Percentiles rank a stretch among this genome's conserved stretches.
Evolutionary conservation across 2,113 vertebrate species (phyloP).

Genomic region (Rhinolophus ferrumequinum): DNA sequence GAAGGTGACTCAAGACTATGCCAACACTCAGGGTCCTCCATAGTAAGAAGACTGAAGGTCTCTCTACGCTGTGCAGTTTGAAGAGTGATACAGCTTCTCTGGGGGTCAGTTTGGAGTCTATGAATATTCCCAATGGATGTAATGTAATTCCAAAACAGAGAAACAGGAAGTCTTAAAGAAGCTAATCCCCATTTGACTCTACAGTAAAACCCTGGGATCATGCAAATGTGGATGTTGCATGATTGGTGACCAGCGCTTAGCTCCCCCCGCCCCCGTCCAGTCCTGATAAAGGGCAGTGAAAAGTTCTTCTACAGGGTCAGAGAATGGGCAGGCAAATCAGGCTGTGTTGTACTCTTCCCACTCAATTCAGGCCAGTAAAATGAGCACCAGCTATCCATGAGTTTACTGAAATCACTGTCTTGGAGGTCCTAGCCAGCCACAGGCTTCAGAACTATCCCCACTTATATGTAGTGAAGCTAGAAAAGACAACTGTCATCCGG

Average conservation of each 20-base stretch:
- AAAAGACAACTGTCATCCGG: neutral
- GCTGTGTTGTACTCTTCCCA: neutral
- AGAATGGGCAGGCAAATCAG: neutral
- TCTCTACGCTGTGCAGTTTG: neutral
- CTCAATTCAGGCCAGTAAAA: neutral
- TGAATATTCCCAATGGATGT: neutral
- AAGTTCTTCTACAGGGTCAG: neutral
- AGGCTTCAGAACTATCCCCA: neutral
- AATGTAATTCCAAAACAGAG: neutral
- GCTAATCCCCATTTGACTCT: neutral
- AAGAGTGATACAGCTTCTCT: neutral
- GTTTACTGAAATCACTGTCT: neutral
- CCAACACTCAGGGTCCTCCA: neutral
- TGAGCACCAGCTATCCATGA: neutral
- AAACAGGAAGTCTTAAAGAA: neutral
- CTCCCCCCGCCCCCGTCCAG: neutral
- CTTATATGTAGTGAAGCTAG: neutral
- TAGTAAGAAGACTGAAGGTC: neutral
- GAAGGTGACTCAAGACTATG: neutral
- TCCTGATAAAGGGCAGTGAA: neutral
- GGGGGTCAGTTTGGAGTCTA: neutral
- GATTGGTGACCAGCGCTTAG: neutral
- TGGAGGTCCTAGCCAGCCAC: neutral
- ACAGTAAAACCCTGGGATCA: neutral
- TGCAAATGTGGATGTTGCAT: neutral